Evolutionary conservation across 2,888 invertebrate species (phyloP), one percentile per base, ranked within the genome.

Genomic region (Rhabditoides inermis): DNA sequence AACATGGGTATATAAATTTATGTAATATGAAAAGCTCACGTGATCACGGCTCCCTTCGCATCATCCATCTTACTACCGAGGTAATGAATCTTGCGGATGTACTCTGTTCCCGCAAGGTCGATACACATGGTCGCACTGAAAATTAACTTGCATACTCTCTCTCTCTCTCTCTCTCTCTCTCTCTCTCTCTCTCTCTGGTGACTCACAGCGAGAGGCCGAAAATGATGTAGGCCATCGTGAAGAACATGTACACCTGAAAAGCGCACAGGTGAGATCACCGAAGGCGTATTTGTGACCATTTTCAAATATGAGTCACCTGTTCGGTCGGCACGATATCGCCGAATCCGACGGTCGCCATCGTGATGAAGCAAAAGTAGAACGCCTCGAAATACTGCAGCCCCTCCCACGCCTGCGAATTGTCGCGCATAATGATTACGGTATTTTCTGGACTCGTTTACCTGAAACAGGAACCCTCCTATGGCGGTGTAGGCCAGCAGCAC

Each of bases 301-400:
- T n/a, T n/a, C n/a, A n/a, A n/a, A n/a, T n/a, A n/a, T n/a, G n/a
- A n/a, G n/a, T n/a, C n/a, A n/a, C n/a, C 49, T 74, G 70, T 49
- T 71, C 63, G 2, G 75, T 72, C 0, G 75, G 75, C 7, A 76
- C 75, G 51, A 72, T 69, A 52, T 75, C 75, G 26, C 76, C 74
- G 51, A 75, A 76, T 4, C 72, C 75, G n/a, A 75, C 68, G 32
- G 75, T 75, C n/a, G 75, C 73, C 73, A 75, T 75, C 27, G 75
- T 76, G 37, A 75, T 75, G 53, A 75, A 76, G 55, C 75, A 75
- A 51, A 75, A 75, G 53, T 75, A 76, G 52, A 76, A 76, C 2
- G 73, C 76, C 49, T 75, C 76, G 47, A 71, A 65, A 50, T 72
- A 73, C 18, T 63, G 55, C 57, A 73, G 64, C 37, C 68, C 69